These are phyloP conservation scores for Onychorhynchus coronatus DNA, from an alignment of 2,113 vertebrate species.

Conservation along the genomic window DNA sequence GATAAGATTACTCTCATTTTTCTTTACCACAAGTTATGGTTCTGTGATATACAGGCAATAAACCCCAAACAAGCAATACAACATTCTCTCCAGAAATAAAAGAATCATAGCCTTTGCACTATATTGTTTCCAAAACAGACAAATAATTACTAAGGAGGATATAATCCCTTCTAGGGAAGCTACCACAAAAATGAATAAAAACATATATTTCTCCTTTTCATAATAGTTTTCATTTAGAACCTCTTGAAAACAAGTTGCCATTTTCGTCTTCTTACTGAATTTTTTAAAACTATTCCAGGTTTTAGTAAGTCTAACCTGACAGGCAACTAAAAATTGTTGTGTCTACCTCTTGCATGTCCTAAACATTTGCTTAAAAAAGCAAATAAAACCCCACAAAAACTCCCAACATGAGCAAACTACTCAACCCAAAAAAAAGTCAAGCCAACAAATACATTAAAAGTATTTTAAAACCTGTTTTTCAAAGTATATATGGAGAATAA, in stretches of 20 bases:
- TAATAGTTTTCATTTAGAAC: background rate
- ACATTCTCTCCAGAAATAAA: background rate
- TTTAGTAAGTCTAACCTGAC: background rate
- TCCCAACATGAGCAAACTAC: background rate
- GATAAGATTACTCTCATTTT: background rate
- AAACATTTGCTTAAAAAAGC: background rate
- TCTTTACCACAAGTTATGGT: background rate
- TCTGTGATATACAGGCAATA: background rate
- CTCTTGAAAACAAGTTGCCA: background rate
- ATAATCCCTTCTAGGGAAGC: background rate
- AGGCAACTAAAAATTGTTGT: background rate
- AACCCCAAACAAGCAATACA: background rate
- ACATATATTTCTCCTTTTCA: background rate
- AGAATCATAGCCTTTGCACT: background rate
- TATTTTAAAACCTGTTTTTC: background rate
- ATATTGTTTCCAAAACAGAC: background rate
- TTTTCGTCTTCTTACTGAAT: background rate
- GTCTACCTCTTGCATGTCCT: background rate
- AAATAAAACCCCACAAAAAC: background rate
- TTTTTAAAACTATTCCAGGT: background rate
- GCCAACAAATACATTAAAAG: background rate
- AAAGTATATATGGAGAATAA: background rate
- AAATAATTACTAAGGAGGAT: background rate
- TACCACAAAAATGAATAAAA: background rate
- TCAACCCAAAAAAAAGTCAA: fast-evolving